Percentiles rank a stretch among this genome's conserved stretches.
These are phyloP conservation scores for Ptycholaimellus sp. DNA, from an alignment of 2,888 invertebrate genomes.

Conservation along the genomic window DNA sequence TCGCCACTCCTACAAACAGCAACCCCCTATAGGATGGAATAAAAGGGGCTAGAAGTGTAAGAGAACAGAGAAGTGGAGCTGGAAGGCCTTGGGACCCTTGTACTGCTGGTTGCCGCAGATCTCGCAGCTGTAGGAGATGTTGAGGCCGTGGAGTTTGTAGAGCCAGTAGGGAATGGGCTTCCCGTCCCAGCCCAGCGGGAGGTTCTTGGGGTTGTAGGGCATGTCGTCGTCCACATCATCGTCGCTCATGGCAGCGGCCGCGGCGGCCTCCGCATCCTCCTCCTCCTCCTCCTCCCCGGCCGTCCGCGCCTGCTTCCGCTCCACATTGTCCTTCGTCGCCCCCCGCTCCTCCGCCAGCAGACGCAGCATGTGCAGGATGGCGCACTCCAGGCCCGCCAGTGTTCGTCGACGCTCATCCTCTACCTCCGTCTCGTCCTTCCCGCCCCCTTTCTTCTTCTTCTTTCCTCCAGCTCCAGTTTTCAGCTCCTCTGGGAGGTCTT, in stretches of 20 bases:
- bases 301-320: slow-evolving; percentile 82
- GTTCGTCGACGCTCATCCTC: slow-evolving; percentile 8
- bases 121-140: slow-evolving; percentile 94
- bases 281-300: slow-evolving; percentile 59
- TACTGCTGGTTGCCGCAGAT: slow-evolving; percentile 80
- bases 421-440: slow-evolving; percentile 12
- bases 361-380: not conserved
- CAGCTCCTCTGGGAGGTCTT: slow-evolving; percentile 56
- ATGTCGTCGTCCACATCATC: slow-evolving; percentile 56
- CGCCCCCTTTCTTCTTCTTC: slow-evolving; percentile 16
- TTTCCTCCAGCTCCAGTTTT: too few species aligned
- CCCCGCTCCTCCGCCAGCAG: slow-evolving; percentile 43
- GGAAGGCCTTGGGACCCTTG: slow-evolving; percentile 96
- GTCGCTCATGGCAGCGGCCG: slow-evolving; percentile 22
- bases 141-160: slow-evolving; percentile 91
- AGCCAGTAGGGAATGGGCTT: slow-evolving; percentile 83
- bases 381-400: not conserved
- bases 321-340: slow-evolving; percentile 89
- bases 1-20: slow-evolving; percentile 37
- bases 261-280: slow-evolving; percentile 42
- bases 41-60: not conserved
- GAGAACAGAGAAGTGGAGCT: slow-evolving; percentile 67
- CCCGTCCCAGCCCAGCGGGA: slow-evolving; percentile 96
- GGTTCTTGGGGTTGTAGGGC: slow-evolving; percentile 95
- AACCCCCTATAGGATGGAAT: slow-evolving; percentile 1